Percentiles rank a stretch among this genome's conserved stretches.
phyloP scores from a whole-genome alignment of 2,888 invertebrate species.

The Rhagonycha fulva region DNA sequence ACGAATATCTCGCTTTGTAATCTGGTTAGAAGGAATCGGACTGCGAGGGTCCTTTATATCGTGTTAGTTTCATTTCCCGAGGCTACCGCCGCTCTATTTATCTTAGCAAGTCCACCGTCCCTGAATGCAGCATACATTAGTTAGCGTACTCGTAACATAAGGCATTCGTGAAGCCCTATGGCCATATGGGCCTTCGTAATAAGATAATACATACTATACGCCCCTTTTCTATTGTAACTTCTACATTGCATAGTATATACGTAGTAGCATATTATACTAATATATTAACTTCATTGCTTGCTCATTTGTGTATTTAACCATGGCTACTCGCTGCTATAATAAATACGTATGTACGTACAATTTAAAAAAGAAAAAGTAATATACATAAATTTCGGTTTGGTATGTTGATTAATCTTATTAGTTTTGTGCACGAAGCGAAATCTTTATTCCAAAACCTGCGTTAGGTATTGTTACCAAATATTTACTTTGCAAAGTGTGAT shows the following conservation, averaged over 20 bases:
- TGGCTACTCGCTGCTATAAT: neutral
- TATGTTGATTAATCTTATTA: neutral
- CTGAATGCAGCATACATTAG: constrained; percentile 50
- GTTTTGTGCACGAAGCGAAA: neutral
- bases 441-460: neutral
- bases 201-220: constrained; percentile 44
- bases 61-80: constrained; percentile 52
- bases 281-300: constrained; percentile 14
- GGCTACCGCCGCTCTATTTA: constrained; percentile 55
- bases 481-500: constrained; percentile 23
- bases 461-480: constrained; percentile 21
- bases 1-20: constrained; percentile 48
- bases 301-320: constrained; percentile 2
- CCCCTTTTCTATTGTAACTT: constrained; percentile 18
- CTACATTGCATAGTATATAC: constrained; percentile 4
- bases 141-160: constrained; percentile 50
- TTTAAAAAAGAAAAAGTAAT: neutral
- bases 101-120: constrained; percentile 51
- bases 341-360: neutral
- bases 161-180: constrained; percentile 46
- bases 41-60: constrained; percentile 52
- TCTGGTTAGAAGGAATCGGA: constrained; percentile 50
- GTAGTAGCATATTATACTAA: neutral
- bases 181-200: constrained; percentile 50
- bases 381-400: neutral